Evolutionary conservation across 2,113 vertebrate species (phyloP).

Genomic region (human (Homo sapiens)): GRCh38 chr5:131166501-131167000

Average conservation of each 20-base stretch:
- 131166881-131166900: neutral
- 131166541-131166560: constrained; percentile 27
- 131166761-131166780: neutral
- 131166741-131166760: neutral
- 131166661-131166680: neutral
- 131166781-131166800: neutral
- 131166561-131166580: neutral
- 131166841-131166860: neutral
- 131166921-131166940: neutral
- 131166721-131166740: neutral
- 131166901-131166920: neutral
- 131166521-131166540: neutral
- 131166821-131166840: neutral
- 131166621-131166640: neutral
- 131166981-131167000: neutral
- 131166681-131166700: neutral
- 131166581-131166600: neutral
- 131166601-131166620: neutral
- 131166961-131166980: neutral
- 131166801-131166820: neutral
- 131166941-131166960: neutral
- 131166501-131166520: constrained; percentile 25
- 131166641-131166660: neutral
- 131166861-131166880: neutral
- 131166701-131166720: neutral